Conservation (phyloP, 2,797 vertebrate genomes). For the Alca torda region DNA sequence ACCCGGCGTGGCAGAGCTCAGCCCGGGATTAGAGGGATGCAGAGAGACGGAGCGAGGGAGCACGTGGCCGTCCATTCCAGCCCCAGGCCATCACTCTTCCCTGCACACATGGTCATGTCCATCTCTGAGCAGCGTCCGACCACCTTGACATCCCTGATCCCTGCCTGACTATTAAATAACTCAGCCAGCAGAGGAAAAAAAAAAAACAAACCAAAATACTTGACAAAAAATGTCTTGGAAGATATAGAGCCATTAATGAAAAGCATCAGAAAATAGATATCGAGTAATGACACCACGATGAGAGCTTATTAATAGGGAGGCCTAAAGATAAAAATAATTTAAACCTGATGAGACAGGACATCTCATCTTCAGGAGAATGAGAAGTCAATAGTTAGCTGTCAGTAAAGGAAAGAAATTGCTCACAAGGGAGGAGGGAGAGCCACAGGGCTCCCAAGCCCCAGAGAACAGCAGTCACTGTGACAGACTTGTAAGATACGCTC, state of each 20-base stretch:
- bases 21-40: not conserved
- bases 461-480: not conserved
- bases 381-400: conserved; percentile 59
- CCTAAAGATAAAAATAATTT: conserved; percentile 64
- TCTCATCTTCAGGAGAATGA: conserved; percentile 23
- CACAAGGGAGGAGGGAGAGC: conserved; percentile 1
- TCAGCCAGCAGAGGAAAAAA: not conserved
- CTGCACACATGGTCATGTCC: accelerated
- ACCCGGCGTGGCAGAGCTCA: not conserved
- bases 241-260: not conserved
- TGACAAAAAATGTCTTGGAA: not conserved
- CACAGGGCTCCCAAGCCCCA: not conserved
- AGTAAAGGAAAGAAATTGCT: conserved; percentile 47
- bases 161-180: not conserved
- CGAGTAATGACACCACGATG: not conserved
- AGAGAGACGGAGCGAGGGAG: not conserved
- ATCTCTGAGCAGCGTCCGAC: not conserved
- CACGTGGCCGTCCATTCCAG: not conserved
- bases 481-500: not conserved
- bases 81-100: not conserved
- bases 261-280: conserved; percentile 47
- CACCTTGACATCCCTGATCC: not conserved
- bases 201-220: not conserved
- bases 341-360: conserved; percentile 55
- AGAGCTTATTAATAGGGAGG: conserved; percentile 47